Percentiles rank a stretch among this genome's conserved stretches.
phyloP scores from a whole-genome alignment of 1,140 invertebrate species.

The Heterodera schachtii region DNA sequence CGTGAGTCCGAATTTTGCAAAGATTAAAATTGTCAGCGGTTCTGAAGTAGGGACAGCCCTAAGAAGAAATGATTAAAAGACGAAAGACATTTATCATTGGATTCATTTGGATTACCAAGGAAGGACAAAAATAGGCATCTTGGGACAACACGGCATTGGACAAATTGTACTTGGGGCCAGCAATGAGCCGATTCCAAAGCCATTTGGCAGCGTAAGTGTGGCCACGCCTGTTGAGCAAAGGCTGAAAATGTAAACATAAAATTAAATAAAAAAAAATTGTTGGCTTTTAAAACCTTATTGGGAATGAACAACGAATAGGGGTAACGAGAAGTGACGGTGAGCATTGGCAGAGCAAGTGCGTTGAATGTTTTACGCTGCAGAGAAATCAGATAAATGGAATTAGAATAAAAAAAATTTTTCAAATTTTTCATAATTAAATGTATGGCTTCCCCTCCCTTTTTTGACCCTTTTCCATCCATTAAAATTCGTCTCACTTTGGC shows the following conservation, averaged over 20 bases:
- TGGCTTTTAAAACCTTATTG: slow-evolving; percentile 41
- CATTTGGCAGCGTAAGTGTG: slow-evolving; percentile 64
- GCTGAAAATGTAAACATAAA: slow-evolving; percentile 17
- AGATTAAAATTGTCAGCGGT: slow-evolving; percentile 52
- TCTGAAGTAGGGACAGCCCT: slow-evolving; percentile 60
- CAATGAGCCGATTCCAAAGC: slow-evolving; percentile 63
- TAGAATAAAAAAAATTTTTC: too few species aligned
- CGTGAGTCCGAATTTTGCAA: slow-evolving; percentile 49
- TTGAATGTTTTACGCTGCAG: slow-evolving; percentile 60
- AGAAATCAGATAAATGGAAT: too few species aligned
- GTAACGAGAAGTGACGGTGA: slow-evolving; percentile 63
- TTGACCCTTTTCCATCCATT: too few species aligned
- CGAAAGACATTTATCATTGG: background rate
- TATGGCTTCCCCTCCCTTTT: too few species aligned
- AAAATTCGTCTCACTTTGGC: slow-evolving; percentile 54
- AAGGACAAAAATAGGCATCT: slow-evolving; percentile 59
- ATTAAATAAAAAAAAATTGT: too few species aligned
- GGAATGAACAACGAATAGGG: slow-evolving; percentile 57
- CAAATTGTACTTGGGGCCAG: slow-evolving; percentile 60
- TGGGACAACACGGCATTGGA: slow-evolving; percentile 59
- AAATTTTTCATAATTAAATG: too few species aligned
- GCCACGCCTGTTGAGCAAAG: slow-evolving; percentile 31
- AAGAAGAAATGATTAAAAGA: background rate
- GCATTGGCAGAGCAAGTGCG: slow-evolving; percentile 58
- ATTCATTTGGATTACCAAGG: too few species aligned